phyloP scores from a whole-genome alignment of 2,113 vertebrate species.

The Leucosticte australis region DNA sequence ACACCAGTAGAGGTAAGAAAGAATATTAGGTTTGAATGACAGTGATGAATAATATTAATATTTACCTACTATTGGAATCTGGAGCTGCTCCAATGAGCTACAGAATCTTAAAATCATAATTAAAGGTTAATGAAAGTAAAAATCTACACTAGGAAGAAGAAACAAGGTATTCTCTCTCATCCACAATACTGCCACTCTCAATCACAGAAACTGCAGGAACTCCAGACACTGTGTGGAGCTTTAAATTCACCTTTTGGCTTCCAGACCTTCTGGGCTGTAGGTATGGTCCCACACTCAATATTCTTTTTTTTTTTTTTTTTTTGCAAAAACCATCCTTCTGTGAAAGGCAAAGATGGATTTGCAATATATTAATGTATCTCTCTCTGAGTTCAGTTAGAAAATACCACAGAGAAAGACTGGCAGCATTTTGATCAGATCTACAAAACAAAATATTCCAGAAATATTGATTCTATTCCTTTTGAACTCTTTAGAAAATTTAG shows the following conservation, averaged over 20 bases:
- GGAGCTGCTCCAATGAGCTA: background rate
- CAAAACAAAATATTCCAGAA: background rate
- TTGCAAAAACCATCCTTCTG: background rate
- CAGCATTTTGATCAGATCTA: background rate
- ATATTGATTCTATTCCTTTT: background rate
- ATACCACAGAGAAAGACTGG: background rate
- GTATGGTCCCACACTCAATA: background rate
- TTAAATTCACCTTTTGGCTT: background rate
- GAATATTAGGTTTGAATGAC: background rate
- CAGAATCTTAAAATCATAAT: constrained; percentile 12
- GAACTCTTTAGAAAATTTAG: background rate
- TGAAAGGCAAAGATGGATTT: background rate
- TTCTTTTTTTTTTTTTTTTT: background rate
- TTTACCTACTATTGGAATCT: background rate
- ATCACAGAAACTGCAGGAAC: background rate
- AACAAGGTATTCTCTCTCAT: background rate
- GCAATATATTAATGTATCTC: background rate
- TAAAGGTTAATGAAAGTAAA: constrained; percentile 35
- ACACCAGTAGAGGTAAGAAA: background rate
- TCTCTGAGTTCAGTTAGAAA: background rate
- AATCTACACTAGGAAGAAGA: background rate
- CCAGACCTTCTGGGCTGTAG: background rate
- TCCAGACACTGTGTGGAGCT: background rate
- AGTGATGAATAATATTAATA: constrained; percentile 30
- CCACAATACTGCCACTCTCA: background rate